phyloP scores from a whole-genome alignment of 2,113 vertebrate genomes.

The Andinoacara biseriatus region DNA sequence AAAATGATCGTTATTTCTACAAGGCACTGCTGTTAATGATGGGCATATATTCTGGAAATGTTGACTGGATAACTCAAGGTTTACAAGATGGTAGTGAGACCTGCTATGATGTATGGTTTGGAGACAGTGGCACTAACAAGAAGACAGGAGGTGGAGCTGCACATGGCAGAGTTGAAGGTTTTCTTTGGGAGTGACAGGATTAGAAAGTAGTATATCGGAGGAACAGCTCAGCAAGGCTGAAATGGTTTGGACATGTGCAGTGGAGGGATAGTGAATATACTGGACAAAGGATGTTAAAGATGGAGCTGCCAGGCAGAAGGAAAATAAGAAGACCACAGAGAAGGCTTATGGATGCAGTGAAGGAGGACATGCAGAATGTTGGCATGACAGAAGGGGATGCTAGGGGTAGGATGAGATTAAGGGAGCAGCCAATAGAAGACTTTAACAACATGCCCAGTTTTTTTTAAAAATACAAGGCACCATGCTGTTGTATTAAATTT shows the following conservation, averaged over 20 bases:
- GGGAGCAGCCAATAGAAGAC: not conserved
- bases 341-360: not conserved
- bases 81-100: not conserved
- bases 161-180: not conserved
- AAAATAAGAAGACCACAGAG: not conserved
- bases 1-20: not conserved
- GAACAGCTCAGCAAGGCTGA: not conserved
- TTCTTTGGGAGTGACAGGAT: not conserved
- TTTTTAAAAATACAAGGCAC: not conserved
- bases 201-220: not conserved
- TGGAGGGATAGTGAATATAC: not conserved
- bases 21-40: not conserved
- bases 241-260: not conserved
- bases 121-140: not conserved
- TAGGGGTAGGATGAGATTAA: not conserved
- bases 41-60: not conserved
- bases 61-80: not conserved
- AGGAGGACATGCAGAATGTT: not conserved
- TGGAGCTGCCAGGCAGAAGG: conserved; percentile 1
- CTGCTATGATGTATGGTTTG: not conserved
- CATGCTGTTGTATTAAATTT: not conserved
- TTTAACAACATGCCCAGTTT: not conserved
- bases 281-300: not conserved
- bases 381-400: not conserved
- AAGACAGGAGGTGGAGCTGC: not conserved